Evolutionary conservation across 2,113 vertebrate species (phyloP).

Genomic region (Nettapus auritus): DNA sequence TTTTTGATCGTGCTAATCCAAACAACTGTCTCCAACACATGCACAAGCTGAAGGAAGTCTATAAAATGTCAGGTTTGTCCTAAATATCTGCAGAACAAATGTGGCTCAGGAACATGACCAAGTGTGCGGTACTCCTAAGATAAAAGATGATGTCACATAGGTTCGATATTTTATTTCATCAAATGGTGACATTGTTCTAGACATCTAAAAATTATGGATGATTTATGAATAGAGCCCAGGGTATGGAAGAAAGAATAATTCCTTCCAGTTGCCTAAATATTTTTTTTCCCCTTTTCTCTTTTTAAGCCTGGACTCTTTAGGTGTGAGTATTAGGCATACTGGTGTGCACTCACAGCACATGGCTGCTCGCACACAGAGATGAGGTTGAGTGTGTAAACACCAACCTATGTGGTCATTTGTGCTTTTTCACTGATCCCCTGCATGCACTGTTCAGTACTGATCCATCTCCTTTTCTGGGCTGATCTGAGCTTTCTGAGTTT

Average conservation of each 20-base stretch:
- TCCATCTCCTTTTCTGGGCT: neutral
- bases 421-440: neutral
- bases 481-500: neutral
- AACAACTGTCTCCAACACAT: constrained; percentile 71
- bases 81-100: constrained; percentile 73
- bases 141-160: constrained; percentile 64
- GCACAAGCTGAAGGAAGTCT: constrained; percentile 60
- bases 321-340: neutral
- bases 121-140: neutral
- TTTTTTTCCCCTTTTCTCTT: rapidly evolving
- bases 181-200: constrained; percentile 15
- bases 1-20: constrained; percentile 68
- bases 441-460: neutral
- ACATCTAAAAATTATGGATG: constrained; percentile 44
- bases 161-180: constrained; percentile 56
- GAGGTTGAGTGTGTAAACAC: neutral
- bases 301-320: neutral
- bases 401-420: neutral
- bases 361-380: neutral
- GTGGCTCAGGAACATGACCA: constrained; percentile 45
- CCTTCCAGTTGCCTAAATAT: constrained; percentile 68
- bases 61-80: constrained; percentile 67
- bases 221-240: constrained; percentile 45
- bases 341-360: neutral
- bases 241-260: constrained; percentile 42